These are phyloP conservation scores for Polypterus senegalus DNA, from an alignment of 2,113 vertebrate species.

Conservation along the genomic window DNA sequence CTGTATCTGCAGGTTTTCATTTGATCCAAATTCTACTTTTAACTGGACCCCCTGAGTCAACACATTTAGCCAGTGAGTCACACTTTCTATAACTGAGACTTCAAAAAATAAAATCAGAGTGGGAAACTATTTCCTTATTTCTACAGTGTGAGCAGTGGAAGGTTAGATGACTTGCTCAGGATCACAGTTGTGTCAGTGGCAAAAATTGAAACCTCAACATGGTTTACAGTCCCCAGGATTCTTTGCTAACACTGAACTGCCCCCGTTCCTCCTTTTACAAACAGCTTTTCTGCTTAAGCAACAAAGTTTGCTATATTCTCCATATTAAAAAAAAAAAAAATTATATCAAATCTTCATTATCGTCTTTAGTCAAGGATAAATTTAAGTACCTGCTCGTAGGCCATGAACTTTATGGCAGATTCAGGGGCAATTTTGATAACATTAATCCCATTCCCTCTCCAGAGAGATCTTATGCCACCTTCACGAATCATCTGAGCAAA, in stretches of 20 bases:
- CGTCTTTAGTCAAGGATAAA: neutral
- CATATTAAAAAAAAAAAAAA: neutral
- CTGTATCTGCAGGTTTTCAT: no score
- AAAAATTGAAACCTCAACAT: no score
- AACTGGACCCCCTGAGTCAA: no score
- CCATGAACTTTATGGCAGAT: conserved; percentile 95
- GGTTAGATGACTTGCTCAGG: no score
- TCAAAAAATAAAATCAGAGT: no score
- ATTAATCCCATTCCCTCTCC: conserved; percentile 90
- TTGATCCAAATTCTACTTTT: no score
- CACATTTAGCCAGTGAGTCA: no score
- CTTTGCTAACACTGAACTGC: neutral
- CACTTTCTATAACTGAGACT: no score
- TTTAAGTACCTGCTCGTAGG: conserved; percentile 77
- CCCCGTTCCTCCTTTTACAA: accelerated
- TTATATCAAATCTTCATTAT: neutral
- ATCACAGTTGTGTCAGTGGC: no score
- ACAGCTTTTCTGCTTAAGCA: neutral
- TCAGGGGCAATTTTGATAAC: conserved; percentile 91
- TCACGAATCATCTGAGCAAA: conserved; percentile 85
- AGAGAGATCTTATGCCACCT: conserved; percentile 73
- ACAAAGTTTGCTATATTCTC: accelerated
- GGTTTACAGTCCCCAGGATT: no score
- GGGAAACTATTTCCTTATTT: no score
- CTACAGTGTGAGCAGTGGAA: no score